Percentiles rank a stretch among this genome's conserved stretches.
Evolutionary conservation across 1,140 invertebrate species (phyloP).

Genomic region (Conopomorpha cramerella): DNA sequence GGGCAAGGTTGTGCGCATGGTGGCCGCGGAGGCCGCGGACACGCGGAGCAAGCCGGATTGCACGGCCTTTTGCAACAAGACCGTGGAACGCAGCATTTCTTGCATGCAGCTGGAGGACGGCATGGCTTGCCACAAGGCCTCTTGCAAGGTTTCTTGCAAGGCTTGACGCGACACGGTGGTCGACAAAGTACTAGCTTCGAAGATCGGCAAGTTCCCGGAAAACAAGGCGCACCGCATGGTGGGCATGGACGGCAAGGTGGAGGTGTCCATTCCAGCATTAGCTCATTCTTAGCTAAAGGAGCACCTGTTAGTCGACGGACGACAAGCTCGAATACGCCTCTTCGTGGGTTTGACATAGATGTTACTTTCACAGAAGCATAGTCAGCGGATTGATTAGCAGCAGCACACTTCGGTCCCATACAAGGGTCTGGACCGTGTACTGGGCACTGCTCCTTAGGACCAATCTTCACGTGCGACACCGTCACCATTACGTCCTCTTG

Average conservation of each 20-base stretch:
- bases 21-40: slow-evolving; percentile 15
- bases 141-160: slow-evolving; percentile 1
- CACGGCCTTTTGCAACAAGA: background rate
- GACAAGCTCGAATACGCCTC: slow-evolving; percentile 47
- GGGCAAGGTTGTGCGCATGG: too few species aligned
- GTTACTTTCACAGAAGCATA: too few species aligned
- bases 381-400: too few species aligned
- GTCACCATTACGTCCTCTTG: slow-evolving; percentile 34
- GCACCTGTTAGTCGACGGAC: slow-evolving; percentile 37
- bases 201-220: too few species aligned
- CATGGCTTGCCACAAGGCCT: background rate
- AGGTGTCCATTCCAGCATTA: slow-evolving; percentile 47
- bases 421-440: slow-evolving; percentile 30
- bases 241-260: slow-evolving; percentile 19
- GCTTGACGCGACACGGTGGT: too few species aligned
- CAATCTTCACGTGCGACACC: slow-evolving; percentile 37
- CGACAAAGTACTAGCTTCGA: too few species aligned
- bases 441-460: slow-evolving; percentile 28
- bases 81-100: background rate
- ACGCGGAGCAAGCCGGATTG: background rate
- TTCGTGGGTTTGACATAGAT: slow-evolving; percentile 34
- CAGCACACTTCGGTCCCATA: too few species aligned
- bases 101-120: background rate
- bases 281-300: slow-evolving; percentile 41
- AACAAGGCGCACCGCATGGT: too few species aligned